phyloP scores from a whole-genome alignment of 2,888 invertebrate species.

The Seira musarum region DNA sequence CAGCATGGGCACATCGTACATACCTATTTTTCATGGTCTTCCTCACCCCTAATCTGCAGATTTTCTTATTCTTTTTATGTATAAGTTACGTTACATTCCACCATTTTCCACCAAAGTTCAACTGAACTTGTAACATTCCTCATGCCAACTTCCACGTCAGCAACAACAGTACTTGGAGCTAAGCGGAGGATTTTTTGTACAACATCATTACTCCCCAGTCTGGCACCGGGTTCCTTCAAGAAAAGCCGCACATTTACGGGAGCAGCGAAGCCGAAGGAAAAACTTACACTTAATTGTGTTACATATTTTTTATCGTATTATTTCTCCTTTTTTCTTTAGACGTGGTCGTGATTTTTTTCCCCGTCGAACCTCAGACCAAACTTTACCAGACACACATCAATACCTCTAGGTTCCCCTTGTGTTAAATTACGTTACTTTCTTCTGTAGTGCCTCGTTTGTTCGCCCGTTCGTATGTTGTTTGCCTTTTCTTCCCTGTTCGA shows the following conservation, averaged over 20 bases:
- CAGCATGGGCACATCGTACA: no score
- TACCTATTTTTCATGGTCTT: no score
- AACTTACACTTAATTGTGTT: neutral
- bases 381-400: constrained; percentile 1
- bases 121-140: constrained; percentile 14
- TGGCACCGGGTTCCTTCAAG: constrained; percentile 17
- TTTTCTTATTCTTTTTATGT: neutral
- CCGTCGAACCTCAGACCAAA: neutral
- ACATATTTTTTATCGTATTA: neutral
- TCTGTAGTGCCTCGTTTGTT: no score
- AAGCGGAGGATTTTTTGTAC: neutral
- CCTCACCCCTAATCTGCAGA: constrained; percentile 14
- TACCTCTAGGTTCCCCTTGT: no score
- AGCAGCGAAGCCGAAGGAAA: constrained; percentile 3
- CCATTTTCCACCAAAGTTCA: neutral
- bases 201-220: neutral
- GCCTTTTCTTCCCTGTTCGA: no score
- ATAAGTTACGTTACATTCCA: neutral
- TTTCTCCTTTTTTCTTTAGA: constrained; percentile 3
- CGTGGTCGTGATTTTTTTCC: neutral
- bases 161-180: neutral
- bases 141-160: constrained; percentile 22
- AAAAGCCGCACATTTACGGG: constrained; percentile 4
- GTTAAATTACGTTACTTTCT: no score
- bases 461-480: no score